Evolutionary conservation across 2,797 vertebrate genomes (phyloP).

Genomic region (Erethizon dorsatum): DNA sequence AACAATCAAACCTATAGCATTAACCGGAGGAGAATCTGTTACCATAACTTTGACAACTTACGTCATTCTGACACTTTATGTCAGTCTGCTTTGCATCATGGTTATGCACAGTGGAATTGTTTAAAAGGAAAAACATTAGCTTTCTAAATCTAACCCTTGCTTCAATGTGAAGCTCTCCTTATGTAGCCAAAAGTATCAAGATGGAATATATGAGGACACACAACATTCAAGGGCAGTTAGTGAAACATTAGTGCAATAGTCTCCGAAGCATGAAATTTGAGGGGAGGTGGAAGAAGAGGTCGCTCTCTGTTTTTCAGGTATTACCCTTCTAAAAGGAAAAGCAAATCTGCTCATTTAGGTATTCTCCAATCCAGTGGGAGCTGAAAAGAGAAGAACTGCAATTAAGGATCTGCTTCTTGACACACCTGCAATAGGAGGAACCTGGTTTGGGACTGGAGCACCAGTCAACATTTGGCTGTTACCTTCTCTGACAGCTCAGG

Average conservation of each 20-base stretch:
- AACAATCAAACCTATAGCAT: slow-evolving; percentile 18
- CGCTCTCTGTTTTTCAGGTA: background rate
- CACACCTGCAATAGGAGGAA: background rate
- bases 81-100: slow-evolving; percentile 42
- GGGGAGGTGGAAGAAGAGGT: background rate
- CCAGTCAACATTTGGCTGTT: background rate
- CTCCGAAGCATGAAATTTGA: background rate
- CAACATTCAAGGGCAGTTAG: slow-evolving; percentile 26
- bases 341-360: background rate
- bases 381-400: background rate
- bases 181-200: slow-evolving; percentile 51
- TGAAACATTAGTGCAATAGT: background rate
- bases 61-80: slow-evolving; percentile 1
- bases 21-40: slow-evolving; percentile 1
- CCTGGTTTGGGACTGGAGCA: background rate
- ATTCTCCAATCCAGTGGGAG: background rate
- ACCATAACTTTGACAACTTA: background rate
- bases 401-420: background rate
- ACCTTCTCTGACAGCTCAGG: background rate
- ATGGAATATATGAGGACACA: slow-evolving; percentile 38
- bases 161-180: slow-evolving; percentile 75
- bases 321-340: background rate
- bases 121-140: slow-evolving; percentile 72
- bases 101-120: background rate
- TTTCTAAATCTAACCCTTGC: slow-evolving; percentile 66